Evolutionary conservation across 2,888 invertebrate genomes (phyloP).

Genomic region (Hypsopygia costalis): DNA sequence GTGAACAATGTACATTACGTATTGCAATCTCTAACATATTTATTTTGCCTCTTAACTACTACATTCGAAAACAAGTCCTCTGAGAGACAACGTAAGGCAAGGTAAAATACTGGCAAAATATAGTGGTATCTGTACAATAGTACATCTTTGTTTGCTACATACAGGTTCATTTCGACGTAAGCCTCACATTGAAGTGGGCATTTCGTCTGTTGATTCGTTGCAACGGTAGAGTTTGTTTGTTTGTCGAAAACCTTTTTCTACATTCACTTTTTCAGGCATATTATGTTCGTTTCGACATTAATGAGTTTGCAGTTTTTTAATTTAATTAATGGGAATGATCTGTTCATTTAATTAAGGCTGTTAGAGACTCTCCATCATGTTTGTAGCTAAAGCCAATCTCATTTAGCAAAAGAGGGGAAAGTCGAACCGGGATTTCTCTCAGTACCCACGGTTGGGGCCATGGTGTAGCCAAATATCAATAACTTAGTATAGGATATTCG

Average conservation of each 20-base stretch:
- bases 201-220: slow-evolving; percentile 12
- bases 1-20: too few species aligned
- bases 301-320: slow-evolving; percentile 1
- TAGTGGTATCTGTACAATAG: neutral
- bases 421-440: too few species aligned
- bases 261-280: neutral
- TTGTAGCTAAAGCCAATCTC: too few species aligned
- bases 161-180: slow-evolving; percentile 21
- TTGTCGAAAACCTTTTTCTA: slow-evolving; percentile 15
- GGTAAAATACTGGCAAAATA: neutral
- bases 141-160: neutral
- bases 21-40: too few species aligned
- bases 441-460: too few species aligned
- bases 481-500: too few species aligned
- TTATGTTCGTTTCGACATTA: neutral
- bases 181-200: slow-evolving; percentile 20
- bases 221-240: slow-evolving; percentile 18
- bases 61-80: neutral
- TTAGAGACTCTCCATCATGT: too few species aligned
- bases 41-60: too few species aligned
- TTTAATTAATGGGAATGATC: neutral
- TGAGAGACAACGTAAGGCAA: neutral
- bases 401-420: too few species aligned
- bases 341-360: too few species aligned
- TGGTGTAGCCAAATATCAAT: too few species aligned